These are phyloP conservation scores for Julus scanicus DNA, from an alignment of 2,888 invertebrate genomes.

Conservation along the genomic window DNA sequence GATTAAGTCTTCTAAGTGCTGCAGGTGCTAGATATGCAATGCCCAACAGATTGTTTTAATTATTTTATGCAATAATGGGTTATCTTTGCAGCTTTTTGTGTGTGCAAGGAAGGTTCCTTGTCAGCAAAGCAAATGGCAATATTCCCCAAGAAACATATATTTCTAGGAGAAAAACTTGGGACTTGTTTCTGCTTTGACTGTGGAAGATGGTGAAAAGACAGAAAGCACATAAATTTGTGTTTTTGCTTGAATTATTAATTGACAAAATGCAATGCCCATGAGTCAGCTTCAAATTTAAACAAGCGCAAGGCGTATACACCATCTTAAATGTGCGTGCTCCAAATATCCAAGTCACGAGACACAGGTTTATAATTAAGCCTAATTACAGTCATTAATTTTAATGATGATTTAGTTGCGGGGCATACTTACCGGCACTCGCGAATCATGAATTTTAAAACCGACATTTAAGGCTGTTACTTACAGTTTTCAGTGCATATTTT, in stretches of 20 bases:
- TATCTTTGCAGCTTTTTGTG: slow-evolving; percentile 13
- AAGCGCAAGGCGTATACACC: background rate
- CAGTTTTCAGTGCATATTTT: background rate
- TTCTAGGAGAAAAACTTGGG: background rate
- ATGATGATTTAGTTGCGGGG: slow-evolving; percentile 30
- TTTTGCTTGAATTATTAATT: slow-evolving; percentile 34
- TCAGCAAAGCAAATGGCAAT: background rate
- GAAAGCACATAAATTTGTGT: background rate
- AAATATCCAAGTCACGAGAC: slow-evolving; percentile 10
- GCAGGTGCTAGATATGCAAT: slow-evolving; percentile 28
- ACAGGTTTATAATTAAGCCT: slow-evolving; percentile 42
- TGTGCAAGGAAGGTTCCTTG: background rate
- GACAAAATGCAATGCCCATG: slow-evolving; percentile 42
- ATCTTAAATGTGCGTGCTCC: slow-evolving; percentile 10
- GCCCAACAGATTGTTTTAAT: slow-evolving; percentile 39
- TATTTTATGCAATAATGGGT: slow-evolving; percentile 30
- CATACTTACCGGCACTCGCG: background rate
- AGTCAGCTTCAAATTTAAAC: slow-evolving; percentile 18
- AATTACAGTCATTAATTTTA: slow-evolving; percentile 34
- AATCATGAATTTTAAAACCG: slow-evolving; percentile 36
- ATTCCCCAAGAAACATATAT: slow-evolving; percentile 5
- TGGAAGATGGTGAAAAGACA: background rate
- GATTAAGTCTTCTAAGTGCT: slow-evolving; percentile 38
- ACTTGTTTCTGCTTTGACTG: background rate
- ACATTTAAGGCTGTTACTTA: background rate